Evolutionary conservation across 92 coral and sea anemone genomes (phyloP), one percentile per base, ranked within the genome.

Genomic region (Epizoanthus scotinus): DNA sequence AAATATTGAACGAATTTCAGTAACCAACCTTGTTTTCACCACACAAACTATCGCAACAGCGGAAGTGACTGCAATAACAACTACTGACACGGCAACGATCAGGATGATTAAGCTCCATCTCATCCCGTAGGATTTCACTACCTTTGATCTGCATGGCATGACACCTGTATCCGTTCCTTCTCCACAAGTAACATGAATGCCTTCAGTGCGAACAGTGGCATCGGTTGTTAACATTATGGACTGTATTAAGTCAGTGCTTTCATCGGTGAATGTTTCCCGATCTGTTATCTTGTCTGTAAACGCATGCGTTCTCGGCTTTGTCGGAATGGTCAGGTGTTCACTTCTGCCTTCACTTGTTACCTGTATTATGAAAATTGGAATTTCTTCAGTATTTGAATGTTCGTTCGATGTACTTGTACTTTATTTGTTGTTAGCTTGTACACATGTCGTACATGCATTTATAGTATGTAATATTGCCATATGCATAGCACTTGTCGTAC

Each of bases 231-330:
- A 17, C 7, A 62, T 18, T 5, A 9, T 13, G 18, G 63, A 28
- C n/a, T 64, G 70, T 64, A 20, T 64, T 64, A 34, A 20, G 8
- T 63, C 40, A 63, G 69, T 63, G 29, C 14, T 63, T 29, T 63
- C 29, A 29, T 34, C 47, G 2, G 69, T 19, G 31, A 5, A 34
- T 9, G 67, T 63, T n/a, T 25, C 26, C 67, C 18, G 31, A 15
- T 47, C 17, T 29, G 69, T 29, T 27, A 25, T 38, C 8, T 28
- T 20, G 38, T 28, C 70, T 29, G 70, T 64, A 40, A 29, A 15
- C 7, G 2, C 19, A 2, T 63, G 20, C 5, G 20, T 63, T 63
- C n/a, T 28, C 19, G 69, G 36, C 50, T 44, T 10, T 28, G 44
- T 13, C 14, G 68, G 42, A 28, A 7, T 2, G 44, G 21, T 26